phyloP scores from a whole-genome alignment of 1,140 invertebrate genomes.

The Tachypleus tridentatus region DNA sequence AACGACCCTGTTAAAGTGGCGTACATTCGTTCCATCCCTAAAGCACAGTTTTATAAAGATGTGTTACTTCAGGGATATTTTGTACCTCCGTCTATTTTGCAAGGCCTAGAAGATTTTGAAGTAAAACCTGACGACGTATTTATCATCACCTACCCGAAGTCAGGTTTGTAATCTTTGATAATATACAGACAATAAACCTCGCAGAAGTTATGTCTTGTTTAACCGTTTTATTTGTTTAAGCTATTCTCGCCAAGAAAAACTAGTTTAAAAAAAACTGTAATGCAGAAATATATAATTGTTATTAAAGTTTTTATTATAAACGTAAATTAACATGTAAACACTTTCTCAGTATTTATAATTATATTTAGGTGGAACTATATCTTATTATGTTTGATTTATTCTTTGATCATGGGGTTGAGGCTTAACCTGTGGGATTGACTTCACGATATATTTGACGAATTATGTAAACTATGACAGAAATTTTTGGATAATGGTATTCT shows the following conservation, averaged over 20 bases:
- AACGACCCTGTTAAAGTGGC: conserved; percentile 5
- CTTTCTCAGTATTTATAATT: too few species aligned
- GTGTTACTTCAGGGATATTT: conserved; percentile 24
- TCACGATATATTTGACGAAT: too few species aligned
- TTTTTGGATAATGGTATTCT: too few species aligned
- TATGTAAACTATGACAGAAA: too few species aligned
- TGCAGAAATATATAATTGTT: background rate
- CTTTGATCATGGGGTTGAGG: too few species aligned
- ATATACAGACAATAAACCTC: background rate
- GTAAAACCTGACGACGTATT: conserved; percentile 31
- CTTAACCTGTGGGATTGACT: too few species aligned
- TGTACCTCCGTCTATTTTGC: conserved; percentile 20
- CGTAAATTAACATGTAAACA: background rate
- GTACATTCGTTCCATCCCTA: conserved; percentile 22
- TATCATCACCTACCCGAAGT: conserved; percentile 35
- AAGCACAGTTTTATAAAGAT: conserved; percentile 19
- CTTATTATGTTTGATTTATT: too few species aligned
- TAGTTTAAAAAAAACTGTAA: background rate
- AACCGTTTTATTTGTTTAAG: background rate
- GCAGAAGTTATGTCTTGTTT: background rate
- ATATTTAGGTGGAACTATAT: too few species aligned
- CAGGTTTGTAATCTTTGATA: too few species aligned
- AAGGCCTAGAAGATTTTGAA: conserved; percentile 19
- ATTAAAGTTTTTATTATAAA: background rate
- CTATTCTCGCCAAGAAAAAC: background rate